Evolutionary conservation across 92 coral and sea anemone species (phyloP).

Genomic region (Pocillopora meandrina): DNA sequence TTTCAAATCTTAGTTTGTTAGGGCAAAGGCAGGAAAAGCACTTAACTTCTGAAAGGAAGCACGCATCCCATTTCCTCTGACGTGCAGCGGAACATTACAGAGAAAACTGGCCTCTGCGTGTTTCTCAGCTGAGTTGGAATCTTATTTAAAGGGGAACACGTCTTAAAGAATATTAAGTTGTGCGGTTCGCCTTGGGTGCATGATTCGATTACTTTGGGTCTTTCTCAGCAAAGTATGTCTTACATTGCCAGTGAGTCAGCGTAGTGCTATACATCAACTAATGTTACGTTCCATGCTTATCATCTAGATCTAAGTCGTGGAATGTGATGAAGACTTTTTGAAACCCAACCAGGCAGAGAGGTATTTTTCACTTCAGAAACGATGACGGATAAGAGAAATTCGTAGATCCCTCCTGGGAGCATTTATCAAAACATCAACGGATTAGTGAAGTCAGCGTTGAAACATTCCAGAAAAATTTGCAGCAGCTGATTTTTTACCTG

Average conservation of each 20-base stretch:
- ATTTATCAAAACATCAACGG: conserved; percentile 11
- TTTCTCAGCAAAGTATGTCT: neutral
- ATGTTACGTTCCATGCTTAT: conserved; percentile 1
- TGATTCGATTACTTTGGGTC: too few relatives aligned
- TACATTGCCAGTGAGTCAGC: neutral
- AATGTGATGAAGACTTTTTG: neutral
- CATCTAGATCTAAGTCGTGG: conserved; percentile 9
- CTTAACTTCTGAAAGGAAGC: conserved; percentile 23
- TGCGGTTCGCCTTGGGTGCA: neutral
- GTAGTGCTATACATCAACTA: neutral
- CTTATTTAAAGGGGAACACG: neutral
- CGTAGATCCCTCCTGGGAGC: neutral
- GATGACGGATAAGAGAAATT: neutral
- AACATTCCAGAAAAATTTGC: neutral
- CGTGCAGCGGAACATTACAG: conserved; percentile 1
- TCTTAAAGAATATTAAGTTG: neutral
- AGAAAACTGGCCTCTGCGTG: conserved; percentile 6
- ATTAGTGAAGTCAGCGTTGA: neutral
- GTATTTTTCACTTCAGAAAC: neutral
- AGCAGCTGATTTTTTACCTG: neutral
- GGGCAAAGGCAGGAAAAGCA: conserved; percentile 19
- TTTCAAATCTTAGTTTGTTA: conserved; percentile 16
- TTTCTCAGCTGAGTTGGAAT: neutral
- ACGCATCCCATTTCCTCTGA: conserved; percentile 9
- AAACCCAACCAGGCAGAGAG: conserved; percentile 16